Evolutionary conservation across 2,888 invertebrate genomes (phyloP).

Genomic region (Parochlus steinenii): DNA sequence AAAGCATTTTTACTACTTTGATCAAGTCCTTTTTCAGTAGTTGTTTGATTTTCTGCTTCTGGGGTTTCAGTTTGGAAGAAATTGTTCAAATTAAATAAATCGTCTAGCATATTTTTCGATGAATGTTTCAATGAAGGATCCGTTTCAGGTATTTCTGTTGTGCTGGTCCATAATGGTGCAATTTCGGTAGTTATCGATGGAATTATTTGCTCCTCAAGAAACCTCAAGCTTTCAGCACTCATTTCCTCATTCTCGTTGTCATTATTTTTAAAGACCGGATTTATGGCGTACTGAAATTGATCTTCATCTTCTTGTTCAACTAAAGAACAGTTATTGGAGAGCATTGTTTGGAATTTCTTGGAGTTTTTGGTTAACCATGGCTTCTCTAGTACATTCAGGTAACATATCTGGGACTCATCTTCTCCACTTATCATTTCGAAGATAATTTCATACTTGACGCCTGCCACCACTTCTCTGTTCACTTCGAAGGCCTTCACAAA

Average conservation of each 20-base stretch:
- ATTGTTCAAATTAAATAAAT: conserved; percentile 8
- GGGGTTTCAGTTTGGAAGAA: conserved; percentile 4
- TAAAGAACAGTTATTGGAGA: conserved; percentile 47
- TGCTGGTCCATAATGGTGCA: not conserved
- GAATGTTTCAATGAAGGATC: conserved; percentile 4
- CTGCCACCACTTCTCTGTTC: conserved; percentile 26
- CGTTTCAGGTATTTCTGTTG: conserved; percentile 1
- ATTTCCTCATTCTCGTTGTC: too few species aligned
- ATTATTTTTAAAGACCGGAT: conserved; percentile 25
- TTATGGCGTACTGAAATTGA: conserved; percentile 22
- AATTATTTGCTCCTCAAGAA: conserved; percentile 11
- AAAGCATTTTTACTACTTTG: conserved; percentile 1
- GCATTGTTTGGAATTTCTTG: conserved; percentile 40
- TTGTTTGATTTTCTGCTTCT: conserved; percentile 1
- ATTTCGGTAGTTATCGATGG: not conserved
- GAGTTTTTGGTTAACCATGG: conserved; percentile 42
- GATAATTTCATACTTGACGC: conserved; percentile 26
- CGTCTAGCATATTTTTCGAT: conserved; percentile 7
- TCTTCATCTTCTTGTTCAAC: conserved; percentile 19
- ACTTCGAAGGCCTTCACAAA: conserved; percentile 28
- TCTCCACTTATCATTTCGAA: conserved; percentile 24
- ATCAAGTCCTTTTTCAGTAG: not conserved
- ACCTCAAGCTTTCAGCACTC: conserved; percentile 17
- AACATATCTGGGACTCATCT: conserved; percentile 32
- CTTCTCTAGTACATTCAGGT: conserved; percentile 43